These are phyloP conservation scores for Babyrousa celebensis DNA, from an alignment of 2,797 vertebrate genomes.

Conservation along the genomic window DNA sequence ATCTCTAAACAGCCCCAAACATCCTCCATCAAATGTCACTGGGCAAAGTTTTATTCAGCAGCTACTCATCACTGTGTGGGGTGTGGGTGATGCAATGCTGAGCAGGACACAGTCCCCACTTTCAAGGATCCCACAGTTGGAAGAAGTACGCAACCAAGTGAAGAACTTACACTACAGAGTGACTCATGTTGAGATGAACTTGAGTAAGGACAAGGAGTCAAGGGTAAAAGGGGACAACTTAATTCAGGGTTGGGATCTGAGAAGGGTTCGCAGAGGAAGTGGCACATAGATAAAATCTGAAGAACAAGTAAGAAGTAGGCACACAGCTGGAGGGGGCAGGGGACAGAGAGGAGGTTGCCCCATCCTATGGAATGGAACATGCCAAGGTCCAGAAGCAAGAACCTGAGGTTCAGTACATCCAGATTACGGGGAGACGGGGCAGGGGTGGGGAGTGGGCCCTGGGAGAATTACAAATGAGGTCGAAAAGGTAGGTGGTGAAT, in stretches of 20 bases:
- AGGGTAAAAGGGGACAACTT: not conserved
- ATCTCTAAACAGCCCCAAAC: not conserved
- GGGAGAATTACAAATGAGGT: not conserved
- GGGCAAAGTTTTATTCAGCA: not conserved
- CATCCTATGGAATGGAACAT: fast-evolving
- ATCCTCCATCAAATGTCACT: not conserved
- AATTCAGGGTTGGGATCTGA: not conserved
- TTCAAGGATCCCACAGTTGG: not conserved
- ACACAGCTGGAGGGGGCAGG: not conserved
- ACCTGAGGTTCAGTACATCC: not conserved
- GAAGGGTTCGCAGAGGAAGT: not conserved
- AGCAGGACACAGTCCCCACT: not conserved
- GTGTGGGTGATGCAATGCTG: not conserved
- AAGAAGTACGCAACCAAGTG: not conserved
- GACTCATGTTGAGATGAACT: fast-evolving
- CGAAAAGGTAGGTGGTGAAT: not conserved
- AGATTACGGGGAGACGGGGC: not conserved
- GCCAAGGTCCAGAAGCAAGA: not conserved
- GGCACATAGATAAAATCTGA: not conserved
- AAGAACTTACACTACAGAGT: not conserved
- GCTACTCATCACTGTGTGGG: not conserved
- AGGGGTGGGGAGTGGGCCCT: not conserved
- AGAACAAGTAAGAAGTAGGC: not conserved
- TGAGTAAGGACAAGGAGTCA: not conserved
- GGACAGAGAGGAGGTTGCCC: too few species aligned